A percentile compares a stretch with the other conserved stretches of the same genome.
Evolutionary conservation across 2,113 vertebrate genomes (phyloP).

Genomic region (Jacana jacana): DNA sequence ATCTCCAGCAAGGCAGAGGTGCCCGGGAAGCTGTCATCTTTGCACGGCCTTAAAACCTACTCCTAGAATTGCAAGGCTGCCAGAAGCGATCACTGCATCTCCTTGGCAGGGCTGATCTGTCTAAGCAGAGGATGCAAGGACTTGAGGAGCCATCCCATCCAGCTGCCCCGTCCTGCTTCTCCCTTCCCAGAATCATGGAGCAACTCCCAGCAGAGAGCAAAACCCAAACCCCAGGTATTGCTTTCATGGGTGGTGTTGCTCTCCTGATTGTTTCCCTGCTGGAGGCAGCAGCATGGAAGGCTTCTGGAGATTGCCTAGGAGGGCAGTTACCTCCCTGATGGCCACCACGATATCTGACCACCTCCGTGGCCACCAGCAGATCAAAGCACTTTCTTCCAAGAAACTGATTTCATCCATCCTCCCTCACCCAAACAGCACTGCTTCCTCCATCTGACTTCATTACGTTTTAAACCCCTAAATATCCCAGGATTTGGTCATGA

Average conservation of each 20-base stretch:
- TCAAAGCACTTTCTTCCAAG: not conserved
- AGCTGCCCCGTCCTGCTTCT: rapidly evolving
- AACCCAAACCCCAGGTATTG: not conserved
- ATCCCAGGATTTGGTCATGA: not conserved
- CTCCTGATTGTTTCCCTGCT: not conserved
- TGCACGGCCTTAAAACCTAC: not conserved
- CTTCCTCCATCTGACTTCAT: not conserved
- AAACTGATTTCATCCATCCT: not conserved
- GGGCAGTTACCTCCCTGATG: rapidly evolving
- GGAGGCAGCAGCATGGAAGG: not conserved
- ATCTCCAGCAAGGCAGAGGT: not conserved
- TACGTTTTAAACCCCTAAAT: not conserved
- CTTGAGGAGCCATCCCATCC: not conserved
- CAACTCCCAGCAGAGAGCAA: not conserved
- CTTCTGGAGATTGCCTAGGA: not conserved
- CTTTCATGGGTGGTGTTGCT: rapidly evolving
- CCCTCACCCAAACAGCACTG: not conserved
- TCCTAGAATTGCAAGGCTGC: not conserved
- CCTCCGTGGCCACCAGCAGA: not conserved
- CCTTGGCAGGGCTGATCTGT: not conserved
- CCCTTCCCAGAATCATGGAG: not conserved
- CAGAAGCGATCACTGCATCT: not conserved
- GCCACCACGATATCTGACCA: not conserved
- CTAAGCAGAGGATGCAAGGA: not conserved
- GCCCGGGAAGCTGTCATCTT: not conserved